Evolutionary conservation across 2,888 invertebrate species (phyloP).

Genomic region (Epirrhoe alternata): DNA sequence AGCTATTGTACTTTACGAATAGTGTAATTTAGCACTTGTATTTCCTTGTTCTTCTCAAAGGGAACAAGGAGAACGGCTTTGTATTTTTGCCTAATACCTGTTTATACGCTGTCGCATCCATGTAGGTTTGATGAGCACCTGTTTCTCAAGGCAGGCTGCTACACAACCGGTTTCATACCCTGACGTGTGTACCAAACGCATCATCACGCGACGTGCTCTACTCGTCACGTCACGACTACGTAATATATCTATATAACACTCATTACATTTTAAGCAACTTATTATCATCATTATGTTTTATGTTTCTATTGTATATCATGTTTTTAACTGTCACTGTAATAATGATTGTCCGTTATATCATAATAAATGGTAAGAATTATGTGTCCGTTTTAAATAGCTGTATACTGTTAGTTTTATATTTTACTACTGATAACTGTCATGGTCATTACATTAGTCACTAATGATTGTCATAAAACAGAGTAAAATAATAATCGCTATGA

Average conservation of each 20-base stretch:
- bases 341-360: constrained; percentile 38
- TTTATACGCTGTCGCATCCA: constrained; percentile 67
- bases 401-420: constrained; percentile 18
- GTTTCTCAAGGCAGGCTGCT: constrained; percentile 29
- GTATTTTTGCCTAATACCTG: constrained; percentile 68
- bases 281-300: constrained; percentile 36
- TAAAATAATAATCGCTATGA: not conserved
- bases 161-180: constrained; percentile 55
- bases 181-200: constrained; percentile 24
- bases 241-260: constrained; percentile 49
- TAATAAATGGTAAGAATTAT: constrained; percentile 24
- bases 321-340: constrained; percentile 36
- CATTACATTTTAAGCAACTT: constrained; percentile 17
- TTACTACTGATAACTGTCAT: not conserved
- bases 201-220: constrained; percentile 42
- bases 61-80: constrained; percentile 41
- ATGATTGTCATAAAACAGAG: not conserved
- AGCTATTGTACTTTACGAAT: constrained; percentile 53
- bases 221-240: constrained; percentile 40
- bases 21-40: not conserved
- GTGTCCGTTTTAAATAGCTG: constrained; percentile 26
- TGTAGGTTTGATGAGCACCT: constrained; percentile 62
- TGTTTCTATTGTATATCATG: constrained; percentile 36
- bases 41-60: not conserved
- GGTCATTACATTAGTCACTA: not conserved